Evolutionary conservation across 2,113 vertebrate species (phyloP).

Genomic region (Suricata suricatta): DNA sequence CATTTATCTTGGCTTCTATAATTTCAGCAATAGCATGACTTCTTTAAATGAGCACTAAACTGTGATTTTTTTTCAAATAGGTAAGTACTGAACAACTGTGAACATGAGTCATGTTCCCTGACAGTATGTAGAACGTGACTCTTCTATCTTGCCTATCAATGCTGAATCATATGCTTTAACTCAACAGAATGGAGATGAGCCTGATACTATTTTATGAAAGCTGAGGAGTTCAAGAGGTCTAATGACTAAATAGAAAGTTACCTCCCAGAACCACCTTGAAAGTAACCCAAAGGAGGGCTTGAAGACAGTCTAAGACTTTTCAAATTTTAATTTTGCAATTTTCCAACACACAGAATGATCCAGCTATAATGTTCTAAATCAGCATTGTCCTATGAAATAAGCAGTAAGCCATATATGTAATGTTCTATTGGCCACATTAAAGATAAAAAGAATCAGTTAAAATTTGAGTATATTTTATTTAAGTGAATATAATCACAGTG

Average conservation of each 20-base stretch:
- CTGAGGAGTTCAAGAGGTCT: neutral
- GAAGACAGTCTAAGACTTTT: neutral
- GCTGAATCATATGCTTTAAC: neutral
- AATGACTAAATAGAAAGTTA: conserved; percentile 7
- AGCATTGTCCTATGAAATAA: neutral
- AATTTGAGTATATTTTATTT: neutral
- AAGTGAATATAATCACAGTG: neutral
- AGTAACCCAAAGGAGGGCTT: neutral
- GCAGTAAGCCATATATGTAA: neutral
- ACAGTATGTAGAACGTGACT: neutral
- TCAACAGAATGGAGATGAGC: neutral
- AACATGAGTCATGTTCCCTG: neutral
- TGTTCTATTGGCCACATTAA: neutral
- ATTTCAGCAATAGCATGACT: neutral
- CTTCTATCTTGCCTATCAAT: neutral
- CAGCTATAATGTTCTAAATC: neutral
- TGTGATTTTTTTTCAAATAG: neutral
- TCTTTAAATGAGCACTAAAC: neutral
- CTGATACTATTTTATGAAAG: neutral
- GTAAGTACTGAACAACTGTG: neutral
- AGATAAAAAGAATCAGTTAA: neutral
- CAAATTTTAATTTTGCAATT: neutral
- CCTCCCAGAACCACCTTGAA: neutral
- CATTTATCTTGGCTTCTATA: neutral
- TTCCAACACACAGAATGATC: neutral